Conservation (phyloP, 2,113 vertebrate genomes). For the Dermatemys mawii region DNA sequence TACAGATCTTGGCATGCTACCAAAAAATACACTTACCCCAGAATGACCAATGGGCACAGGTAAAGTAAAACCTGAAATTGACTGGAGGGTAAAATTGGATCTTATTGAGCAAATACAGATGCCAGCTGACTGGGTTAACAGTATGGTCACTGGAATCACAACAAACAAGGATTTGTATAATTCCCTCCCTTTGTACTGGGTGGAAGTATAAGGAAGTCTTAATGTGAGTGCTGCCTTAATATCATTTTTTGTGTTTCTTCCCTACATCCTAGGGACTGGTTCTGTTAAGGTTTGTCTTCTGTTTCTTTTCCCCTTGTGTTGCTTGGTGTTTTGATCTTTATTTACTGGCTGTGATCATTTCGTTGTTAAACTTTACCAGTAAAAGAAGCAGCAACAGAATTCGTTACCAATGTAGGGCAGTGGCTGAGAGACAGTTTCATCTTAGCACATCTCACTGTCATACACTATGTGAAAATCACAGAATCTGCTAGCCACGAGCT, state of each 20-base stretch:
- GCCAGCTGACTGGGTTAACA: background rate
- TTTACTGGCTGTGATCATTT: background rate
- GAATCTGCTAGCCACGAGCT: background rate
- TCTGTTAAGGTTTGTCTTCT: background rate
- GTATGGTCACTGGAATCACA: background rate
- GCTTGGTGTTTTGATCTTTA: background rate
- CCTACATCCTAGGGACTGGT: background rate
- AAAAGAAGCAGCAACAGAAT: background rate
- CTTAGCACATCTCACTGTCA: background rate
- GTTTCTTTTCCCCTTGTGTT: background rate
- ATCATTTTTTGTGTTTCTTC: background rate
- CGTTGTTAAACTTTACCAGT: background rate
- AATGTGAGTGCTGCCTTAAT: background rate
- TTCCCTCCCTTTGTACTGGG: background rate
- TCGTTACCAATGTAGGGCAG: background rate
- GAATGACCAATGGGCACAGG: background rate
- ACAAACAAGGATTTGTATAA: background rate
- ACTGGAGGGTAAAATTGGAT: background rate
- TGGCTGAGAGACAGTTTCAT: background rate
- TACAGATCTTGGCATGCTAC: background rate
- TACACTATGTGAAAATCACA: background rate
- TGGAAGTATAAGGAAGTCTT: background rate
- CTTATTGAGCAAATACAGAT: background rate
- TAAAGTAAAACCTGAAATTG: background rate
- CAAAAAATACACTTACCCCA: background rate